These are phyloP conservation scores for Bembecia ichneumoniformis DNA, from an alignment of 2,888 invertebrate species.

Conservation along the genomic window DNA sequence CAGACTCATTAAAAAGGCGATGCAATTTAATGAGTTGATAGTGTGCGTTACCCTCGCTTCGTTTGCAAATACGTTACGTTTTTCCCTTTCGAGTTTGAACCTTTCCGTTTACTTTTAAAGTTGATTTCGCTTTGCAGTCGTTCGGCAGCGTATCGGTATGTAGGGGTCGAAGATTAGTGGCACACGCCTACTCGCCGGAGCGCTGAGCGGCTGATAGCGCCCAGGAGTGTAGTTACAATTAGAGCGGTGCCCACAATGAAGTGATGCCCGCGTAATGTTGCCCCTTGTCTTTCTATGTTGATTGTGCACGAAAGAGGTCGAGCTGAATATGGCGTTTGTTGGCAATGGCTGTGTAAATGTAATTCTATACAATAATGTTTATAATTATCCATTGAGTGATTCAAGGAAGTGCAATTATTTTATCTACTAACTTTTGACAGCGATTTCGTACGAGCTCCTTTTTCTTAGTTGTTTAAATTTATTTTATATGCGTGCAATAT, in stretches of 20 bases:
- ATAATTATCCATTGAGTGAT: conserved; percentile 3
- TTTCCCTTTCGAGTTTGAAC: conserved; percentile 20
- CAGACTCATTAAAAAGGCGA: conserved; percentile 74
- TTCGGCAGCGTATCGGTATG: conserved; percentile 52
- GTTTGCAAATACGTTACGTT: conserved; percentile 54
- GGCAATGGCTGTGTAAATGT: conserved; percentile 1
- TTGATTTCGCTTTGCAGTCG: conserved; percentile 23
- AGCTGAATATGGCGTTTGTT: conserved; percentile 19
- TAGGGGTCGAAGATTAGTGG: conserved; percentile 72
- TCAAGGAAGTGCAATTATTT: too few relatives aligned
- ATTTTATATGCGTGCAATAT: too few relatives aligned
- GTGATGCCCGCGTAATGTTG: conserved; percentile 68
- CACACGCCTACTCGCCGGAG: conserved; percentile 67
- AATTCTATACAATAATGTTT: not conserved
- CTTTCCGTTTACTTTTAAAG: conserved; percentile 25
- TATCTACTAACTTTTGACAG: too few relatives aligned
- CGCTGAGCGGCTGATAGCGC: conserved; percentile 70
- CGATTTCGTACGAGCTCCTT: too few relatives aligned
- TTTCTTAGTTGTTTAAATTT: too few relatives aligned
- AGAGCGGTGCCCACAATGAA: conserved; percentile 71
- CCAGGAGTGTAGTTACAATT: conserved; percentile 73
- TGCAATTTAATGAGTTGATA: conserved; percentile 74
- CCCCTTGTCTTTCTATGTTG: conserved; percentile 70
- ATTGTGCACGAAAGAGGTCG: conserved; percentile 57
- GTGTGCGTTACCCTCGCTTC: conserved; percentile 71